phyloP scores from a whole-genome alignment of 2,113 vertebrate species.

The Neolamprologus caudopunctatus region DNA sequence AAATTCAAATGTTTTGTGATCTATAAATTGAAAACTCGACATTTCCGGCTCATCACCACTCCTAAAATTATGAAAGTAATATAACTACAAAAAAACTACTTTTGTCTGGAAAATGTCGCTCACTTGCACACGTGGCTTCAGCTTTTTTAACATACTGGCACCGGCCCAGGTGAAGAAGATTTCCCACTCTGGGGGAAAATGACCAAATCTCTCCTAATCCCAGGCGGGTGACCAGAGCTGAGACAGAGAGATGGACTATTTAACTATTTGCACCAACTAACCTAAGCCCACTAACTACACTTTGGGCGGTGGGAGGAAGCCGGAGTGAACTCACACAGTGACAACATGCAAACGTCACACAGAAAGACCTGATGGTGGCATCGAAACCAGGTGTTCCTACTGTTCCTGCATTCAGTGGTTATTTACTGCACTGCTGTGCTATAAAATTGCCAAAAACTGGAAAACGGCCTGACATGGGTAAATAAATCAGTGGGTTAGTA shows the following conservation, averaged over 20 bases:
- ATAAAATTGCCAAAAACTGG: not conserved
- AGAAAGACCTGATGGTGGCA: fast-evolving
- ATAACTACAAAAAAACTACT: not conserved
- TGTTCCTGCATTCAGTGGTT: not conserved
- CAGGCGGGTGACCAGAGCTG: not conserved
- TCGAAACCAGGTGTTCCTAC: not conserved
- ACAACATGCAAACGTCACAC: not conserved
- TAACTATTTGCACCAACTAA: not conserved
- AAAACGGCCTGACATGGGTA: not conserved
- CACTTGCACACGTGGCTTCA: fast-evolving
- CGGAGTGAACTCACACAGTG: not conserved
- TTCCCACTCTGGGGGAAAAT: not conserved
- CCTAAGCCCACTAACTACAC: not conserved
- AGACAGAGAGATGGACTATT: not conserved
- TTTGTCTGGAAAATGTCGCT: not conserved
- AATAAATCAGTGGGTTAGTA: fast-evolving
- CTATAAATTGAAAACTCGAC: not conserved
- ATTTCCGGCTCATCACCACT: fast-evolving
- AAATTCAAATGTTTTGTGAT: not conserved
- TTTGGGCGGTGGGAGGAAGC: fast-evolving
- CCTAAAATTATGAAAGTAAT: not conserved
- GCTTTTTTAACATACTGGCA: not conserved
- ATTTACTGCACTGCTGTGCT: not conserved
- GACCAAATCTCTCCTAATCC: fast-evolving
- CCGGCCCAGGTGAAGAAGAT: not conserved